Percentiles rank a stretch among this genome's conserved stretches.
phyloP scores from a whole-genome alignment of 2,888 invertebrate genomes.

The Coelopa pilipes region DNA sequence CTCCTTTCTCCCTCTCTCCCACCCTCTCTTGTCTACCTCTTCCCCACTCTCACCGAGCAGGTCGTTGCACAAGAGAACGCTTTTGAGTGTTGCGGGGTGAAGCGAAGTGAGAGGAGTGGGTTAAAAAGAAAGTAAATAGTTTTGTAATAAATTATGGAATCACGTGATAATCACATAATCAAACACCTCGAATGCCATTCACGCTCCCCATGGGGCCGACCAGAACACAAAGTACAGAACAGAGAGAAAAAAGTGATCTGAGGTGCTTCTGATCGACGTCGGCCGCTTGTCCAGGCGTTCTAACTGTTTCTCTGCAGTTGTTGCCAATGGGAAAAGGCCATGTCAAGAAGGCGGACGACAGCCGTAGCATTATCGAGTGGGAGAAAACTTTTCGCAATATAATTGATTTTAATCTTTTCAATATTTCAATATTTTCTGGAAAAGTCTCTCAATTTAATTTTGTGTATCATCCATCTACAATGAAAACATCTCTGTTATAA shows the following conservation, averaged over 20 bases:
- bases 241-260: neutral
- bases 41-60: no score
- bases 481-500: no score
- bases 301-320: slow-evolving; percentile 26
- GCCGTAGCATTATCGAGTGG: no score
- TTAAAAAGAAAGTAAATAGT: neutral
- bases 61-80: neutral
- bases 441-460: no score
- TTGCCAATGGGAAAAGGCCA: neutral
- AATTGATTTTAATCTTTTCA: no score
- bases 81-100: no score
- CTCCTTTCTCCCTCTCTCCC: neutral
- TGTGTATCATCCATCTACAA: no score
- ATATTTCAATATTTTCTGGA: no score
- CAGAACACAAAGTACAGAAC: neutral
- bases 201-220: neutral
- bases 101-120: no score
- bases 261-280: no score
- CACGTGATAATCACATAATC: slow-evolving; percentile 25
- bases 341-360: neutral
- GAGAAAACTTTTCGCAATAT: no score
- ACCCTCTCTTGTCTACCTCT: no score
- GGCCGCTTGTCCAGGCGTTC: slow-evolving; percentile 13
- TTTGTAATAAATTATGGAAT: slow-evolving; percentile 1
- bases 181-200: slow-evolving; percentile 17